phyloP scores from a whole-genome alignment of 2,888 invertebrate species.

The Caenorhabditis japonica region DNA sequence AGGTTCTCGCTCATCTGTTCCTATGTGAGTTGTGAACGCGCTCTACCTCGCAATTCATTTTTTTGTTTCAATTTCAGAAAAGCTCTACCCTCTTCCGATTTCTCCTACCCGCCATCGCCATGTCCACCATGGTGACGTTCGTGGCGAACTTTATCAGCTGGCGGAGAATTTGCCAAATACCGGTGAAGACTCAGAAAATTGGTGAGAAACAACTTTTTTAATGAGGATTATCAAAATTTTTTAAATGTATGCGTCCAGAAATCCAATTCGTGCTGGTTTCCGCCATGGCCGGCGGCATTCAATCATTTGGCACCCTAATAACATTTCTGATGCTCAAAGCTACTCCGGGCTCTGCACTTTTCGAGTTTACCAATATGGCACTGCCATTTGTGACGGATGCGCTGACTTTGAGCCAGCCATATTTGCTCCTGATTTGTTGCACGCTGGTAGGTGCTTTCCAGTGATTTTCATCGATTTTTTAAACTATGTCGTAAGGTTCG shows the following conservation, averaged over 20 bases:
- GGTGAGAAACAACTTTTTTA: too few relatives aligned
- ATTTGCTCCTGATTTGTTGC: constrained; percentile 16
- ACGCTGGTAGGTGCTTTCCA: constrained; percentile 4
- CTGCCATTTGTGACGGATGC: constrained; percentile 29
- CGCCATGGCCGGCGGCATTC: constrained; percentile 1
- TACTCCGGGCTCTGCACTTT: background rate
- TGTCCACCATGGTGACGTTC: background rate
- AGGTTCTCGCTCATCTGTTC: constrained; percentile 1
- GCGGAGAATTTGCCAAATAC: background rate
- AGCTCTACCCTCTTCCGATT: constrained; percentile 8
- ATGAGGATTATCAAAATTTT: too few relatives aligned
- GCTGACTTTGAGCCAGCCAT: constrained; percentile 14
- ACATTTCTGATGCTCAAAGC: background rate
- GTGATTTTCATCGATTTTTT: too few relatives aligned
- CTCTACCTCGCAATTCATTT: too few relatives aligned
- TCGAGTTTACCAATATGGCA: background rate
- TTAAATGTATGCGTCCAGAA: background rate
- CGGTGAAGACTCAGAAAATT: background rate
- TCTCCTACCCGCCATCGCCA: constrained; percentile 5
- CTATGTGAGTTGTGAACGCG: constrained; percentile 1
- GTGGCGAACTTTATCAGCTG: constrained; percentile 3
- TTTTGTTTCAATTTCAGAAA: too few relatives aligned
- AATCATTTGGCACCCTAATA: constrained; percentile 9
- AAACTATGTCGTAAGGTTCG: too few relatives aligned
- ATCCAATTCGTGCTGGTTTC: constrained; percentile 2